Base-by-base conservation (phyloP, 64 coral and sea anemone genomes). In the Pachyseris speciosa region DNA sequence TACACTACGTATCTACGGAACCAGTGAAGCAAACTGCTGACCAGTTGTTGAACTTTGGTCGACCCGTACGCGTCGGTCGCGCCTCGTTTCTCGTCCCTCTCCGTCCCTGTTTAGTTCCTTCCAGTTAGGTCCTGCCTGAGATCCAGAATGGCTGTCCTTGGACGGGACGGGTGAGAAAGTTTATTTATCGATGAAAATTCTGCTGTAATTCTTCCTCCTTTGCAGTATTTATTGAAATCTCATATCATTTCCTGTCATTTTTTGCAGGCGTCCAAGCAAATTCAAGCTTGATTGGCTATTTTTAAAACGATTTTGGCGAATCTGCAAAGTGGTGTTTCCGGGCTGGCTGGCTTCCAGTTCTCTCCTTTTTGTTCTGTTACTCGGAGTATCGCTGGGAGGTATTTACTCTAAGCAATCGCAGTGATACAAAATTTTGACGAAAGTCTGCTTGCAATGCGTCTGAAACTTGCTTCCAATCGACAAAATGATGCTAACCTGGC, bases 341-440 rank as follows among this genome's bases (percentile, higher is more conserved):
- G 32, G 51, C 37, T 95, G 85, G 37, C 57, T 90, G 5, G 83
- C 93, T 16, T 93, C 93, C 0, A 92, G 89, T 5, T 72, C 83
- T 73, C 74, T 98, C 15, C 33, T 98, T 33, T 92, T 98, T 69
- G 72, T 93, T 22, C 40, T 98, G 27, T 58, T 98, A 2, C 64
- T 98, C 29, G 96, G 96, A 12, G 61, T 98, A 9, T 86, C 96
- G 8, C 58, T 98, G 69, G 90, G 85, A 45, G 91, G 91, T 95
- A 65, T 28, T 80, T 86, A 40, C 45, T 29, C 41, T 48, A 13
- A 20, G 34, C 40, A 77, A 63, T 34, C 5, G 17, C 30, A 55
- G 48, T 22, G 31, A 57, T 78, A 15, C 17, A 65, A 9, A 66
- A 22, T 31, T 26, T 31, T 41, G 65, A n/a, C n/a, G n/a, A n/a